These are phyloP conservation scores for Capromys pilorides DNA, from an alignment of 2,797 vertebrate genomes.

Conservation along the genomic window DNA sequence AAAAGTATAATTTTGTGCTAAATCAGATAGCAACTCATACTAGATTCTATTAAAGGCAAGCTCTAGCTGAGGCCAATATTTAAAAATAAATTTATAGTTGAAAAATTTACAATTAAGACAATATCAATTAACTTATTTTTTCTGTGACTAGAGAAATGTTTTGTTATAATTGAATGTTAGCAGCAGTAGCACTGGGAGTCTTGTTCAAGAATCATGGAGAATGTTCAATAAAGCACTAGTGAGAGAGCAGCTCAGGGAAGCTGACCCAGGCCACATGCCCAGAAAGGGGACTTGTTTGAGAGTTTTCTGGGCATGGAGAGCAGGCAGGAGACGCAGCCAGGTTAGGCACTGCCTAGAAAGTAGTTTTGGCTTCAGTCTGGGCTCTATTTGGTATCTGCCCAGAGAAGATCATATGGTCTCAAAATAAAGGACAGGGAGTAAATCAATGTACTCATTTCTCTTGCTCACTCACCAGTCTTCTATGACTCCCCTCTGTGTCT, in stretches of 20 bases:
- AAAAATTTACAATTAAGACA: conserved; percentile 69
- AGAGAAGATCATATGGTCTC: conserved; percentile 66
- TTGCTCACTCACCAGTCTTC: conserved; percentile 50
- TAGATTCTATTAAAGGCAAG: conserved; percentile 65
- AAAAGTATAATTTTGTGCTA: conserved; percentile 69
- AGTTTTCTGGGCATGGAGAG: conserved; percentile 68
- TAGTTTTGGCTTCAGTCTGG: conserved; percentile 57
- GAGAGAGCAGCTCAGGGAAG: conserved; percentile 36
- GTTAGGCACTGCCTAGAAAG: conserved; percentile 36
- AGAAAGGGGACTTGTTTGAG: conserved; percentile 49
- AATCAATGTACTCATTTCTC: conserved; percentile 60
- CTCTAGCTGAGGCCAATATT: conserved; percentile 52
- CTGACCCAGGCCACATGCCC: conserved; percentile 58
- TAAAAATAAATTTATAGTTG: conserved; percentile 69
- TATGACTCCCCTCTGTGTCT: conserved; percentile 6
- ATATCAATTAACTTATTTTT: conserved; percentile 70
- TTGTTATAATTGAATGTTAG: conserved; percentile 40
- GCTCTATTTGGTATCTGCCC: conserved; percentile 29
- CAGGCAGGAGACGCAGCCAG: conserved; percentile 57
- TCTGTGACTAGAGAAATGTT: conserved; percentile 56
- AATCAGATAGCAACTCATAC: conserved; percentile 59
- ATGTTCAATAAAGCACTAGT: conserved; percentile 30
- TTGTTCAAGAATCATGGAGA: conserved; percentile 26
- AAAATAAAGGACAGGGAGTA: conserved; percentile 45
- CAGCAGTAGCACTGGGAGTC: background rate